Evolutionary conservation across 1,140 invertebrate species (phyloP), one percentile per base, ranked within the genome.

Genomic region (Sinella curviseta): DNA sequence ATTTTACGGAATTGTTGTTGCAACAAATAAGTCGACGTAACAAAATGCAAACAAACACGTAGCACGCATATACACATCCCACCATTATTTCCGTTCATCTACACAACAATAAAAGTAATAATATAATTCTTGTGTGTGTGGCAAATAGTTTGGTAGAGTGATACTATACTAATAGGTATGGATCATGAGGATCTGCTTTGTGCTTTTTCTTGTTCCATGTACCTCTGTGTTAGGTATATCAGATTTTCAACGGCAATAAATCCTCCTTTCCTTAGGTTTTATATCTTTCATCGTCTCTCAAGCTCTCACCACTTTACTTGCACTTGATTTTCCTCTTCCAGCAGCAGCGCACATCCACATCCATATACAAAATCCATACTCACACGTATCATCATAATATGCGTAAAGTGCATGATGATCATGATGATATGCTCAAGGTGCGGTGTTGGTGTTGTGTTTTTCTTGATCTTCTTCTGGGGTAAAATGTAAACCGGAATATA

Each of bases 231-330:
- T n/a, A n/a, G n/a, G n/a, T n/a, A n/a, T 79, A 79, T 79, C 78
- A 79, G 78, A 79, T 79, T 79, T 79, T 79, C 54, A 34, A 79
- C 74, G 34, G 78, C 39, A 79, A 79, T 79, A 79, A 79, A 79
- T 79, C 78, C 78, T 75, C 74, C 39, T 48, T 33, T 76, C 74
- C 74, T 75, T 79, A 76, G 73, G 73, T 74, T 79, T 79, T 79
- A 79, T 76, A 79, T 76, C 78, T 79, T 79, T 79, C 78, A 79
- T 75, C 78, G 78, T 79, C 54, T 74, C 78, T 74, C 60, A 39
- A 77, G 76, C 77, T 74, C 36, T 70, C 65, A 70, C 28, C 65
- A 70, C 65, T 70, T 70, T 70, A 70, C 65, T 30, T 33, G 8
- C 57, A 70, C 65, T 70, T 70, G 8, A 31, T 70, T 24, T 70